Percentiles rank a stretch among this genome's conserved stretches.
Evolutionary conservation across 2,888 invertebrate genomes (phyloP).

Genomic region (Cheilosia impressa): DNA sequence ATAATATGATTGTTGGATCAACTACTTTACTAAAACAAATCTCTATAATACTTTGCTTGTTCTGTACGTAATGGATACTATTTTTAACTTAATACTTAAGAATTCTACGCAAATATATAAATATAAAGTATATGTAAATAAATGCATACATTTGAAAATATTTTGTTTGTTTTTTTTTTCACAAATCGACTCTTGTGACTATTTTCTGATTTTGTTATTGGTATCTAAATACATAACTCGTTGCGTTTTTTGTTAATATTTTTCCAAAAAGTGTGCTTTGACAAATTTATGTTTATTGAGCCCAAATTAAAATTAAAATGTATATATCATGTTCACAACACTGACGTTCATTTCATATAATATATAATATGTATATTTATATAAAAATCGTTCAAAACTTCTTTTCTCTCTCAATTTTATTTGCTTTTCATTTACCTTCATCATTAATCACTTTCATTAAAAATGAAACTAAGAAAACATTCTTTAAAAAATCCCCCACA

Average conservation of each 20-base stretch:
- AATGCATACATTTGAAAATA: slow-evolving; percentile 64
- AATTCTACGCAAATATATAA: slow-evolving; percentile 58
- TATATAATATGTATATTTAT: slow-evolving; percentile 17
- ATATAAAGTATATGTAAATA: slow-evolving; percentile 65
- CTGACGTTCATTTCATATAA: slow-evolving; percentile 42
- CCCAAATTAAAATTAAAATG: slow-evolving; percentile 34
- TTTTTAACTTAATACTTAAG: slow-evolving; percentile 45
- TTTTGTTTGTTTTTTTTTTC: not conserved
- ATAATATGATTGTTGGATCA: slow-evolving; percentile 50
- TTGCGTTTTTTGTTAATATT: slow-evolving; percentile 43
- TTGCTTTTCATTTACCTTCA: slow-evolving; percentile 44
- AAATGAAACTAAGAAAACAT: slow-evolving; percentile 21
- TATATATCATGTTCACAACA: slow-evolving; percentile 71
- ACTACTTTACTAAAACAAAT: slow-evolving; percentile 54
- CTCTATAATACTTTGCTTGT: slow-evolving; percentile 38
- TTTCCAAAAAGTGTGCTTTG: slow-evolving; percentile 63
- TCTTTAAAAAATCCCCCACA: slow-evolving; percentile 24
- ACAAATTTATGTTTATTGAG: slow-evolving; percentile 43
- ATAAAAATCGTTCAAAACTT: slow-evolving; percentile 25
- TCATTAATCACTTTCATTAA: slow-evolving; percentile 46
- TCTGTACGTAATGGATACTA: slow-evolving; percentile 25
- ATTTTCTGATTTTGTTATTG: slow-evolving; percentile 12
- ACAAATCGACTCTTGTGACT: slow-evolving; percentile 43
- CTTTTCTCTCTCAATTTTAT: slow-evolving; percentile 29
- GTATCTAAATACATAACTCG: slow-evolving; percentile 52